These are phyloP conservation scores for Osmerus mordax DNA, from an alignment of 2,113 vertebrate species.

Conservation along the genomic window DNA sequence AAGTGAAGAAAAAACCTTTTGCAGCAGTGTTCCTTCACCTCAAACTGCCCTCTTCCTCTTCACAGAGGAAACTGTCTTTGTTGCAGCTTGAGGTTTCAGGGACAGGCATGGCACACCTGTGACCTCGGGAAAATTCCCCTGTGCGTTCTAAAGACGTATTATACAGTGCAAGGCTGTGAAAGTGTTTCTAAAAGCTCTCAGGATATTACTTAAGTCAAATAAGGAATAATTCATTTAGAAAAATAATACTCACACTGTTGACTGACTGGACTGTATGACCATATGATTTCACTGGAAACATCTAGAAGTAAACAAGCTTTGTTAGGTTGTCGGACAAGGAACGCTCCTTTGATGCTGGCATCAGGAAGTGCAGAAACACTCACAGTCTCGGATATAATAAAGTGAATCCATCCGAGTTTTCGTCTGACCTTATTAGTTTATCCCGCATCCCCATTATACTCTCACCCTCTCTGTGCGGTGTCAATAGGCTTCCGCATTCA, in stretches of 20 bases:
- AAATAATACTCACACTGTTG: background rate
- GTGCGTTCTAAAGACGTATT: constrained; percentile 60
- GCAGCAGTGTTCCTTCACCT: constrained; percentile 59
- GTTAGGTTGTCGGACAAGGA: no score
- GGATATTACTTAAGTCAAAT: constrained; percentile 16
- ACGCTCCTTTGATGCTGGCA: no score
- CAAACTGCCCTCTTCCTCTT: constrained; percentile 59
- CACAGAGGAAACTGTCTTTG: constrained; percentile 63
- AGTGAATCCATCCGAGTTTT: no score
- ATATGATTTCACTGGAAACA: no score
- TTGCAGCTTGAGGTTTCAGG: constrained; percentile 60
- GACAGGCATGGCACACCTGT: constrained; percentile 68
- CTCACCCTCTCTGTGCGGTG: no score
- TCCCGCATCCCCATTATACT: no score
- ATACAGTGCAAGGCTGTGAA: constrained; percentile 22
- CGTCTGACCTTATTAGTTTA: no score
- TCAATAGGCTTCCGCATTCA: no score
- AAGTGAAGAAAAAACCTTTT: constrained; percentile 62
- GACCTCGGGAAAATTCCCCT: constrained; percentile 65
- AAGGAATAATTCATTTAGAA: no score
- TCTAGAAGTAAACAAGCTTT: no score
- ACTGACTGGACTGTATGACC: background rate
- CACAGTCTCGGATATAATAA: no score
- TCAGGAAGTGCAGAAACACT: no score
- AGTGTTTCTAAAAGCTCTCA: constrained; percentile 61